Percentiles rank a stretch among this genome's conserved stretches.
These are phyloP conservation scores for Coregonus suidteri DNA, from an alignment of 2,797 vertebrate species.

Conservation along the genomic window DNA sequence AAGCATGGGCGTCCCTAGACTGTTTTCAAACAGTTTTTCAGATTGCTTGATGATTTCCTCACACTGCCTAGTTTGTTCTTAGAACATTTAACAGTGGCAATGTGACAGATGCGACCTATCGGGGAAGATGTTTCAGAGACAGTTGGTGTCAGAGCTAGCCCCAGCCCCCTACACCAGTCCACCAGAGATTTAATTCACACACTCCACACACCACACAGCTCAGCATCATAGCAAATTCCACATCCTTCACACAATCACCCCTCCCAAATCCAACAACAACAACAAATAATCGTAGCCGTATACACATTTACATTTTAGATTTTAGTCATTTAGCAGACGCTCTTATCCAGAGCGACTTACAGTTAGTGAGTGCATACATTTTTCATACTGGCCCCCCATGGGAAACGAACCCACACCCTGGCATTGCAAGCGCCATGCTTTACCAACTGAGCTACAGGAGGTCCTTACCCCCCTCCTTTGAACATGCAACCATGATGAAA, in stretches of 20 bases:
- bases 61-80: not conserved
- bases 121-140: not conserved
- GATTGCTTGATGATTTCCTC: not conserved
- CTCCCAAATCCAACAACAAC: constrained; percentile 63
- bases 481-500: constrained; percentile 52
- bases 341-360: no score
- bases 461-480: constrained; percentile 22
- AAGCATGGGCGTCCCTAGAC: not conserved
- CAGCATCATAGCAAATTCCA: constrained; percentile 65
- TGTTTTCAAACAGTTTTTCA: not conserved
- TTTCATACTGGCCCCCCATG: no score
- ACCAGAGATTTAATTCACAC: constrained; percentile 53
- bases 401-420: no score
- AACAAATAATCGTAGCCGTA: constrained; percentile 54
- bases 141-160: constrained; percentile 44
- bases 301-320: no score
- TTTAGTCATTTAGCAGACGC: no score
- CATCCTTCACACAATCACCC: constrained; percentile 41
- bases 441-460: no score
- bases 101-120: not conserved
- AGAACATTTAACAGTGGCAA: not conserved
- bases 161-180: constrained; percentile 37
- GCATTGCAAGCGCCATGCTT: no score
- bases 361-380: no score
- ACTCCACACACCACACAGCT: constrained; percentile 40